Percentiles rank a stretch among this genome's conserved stretches.
phyloP scores from a whole-genome alignment of 2,113 vertebrate species.

The Monarcha castaneiventris region DNA sequence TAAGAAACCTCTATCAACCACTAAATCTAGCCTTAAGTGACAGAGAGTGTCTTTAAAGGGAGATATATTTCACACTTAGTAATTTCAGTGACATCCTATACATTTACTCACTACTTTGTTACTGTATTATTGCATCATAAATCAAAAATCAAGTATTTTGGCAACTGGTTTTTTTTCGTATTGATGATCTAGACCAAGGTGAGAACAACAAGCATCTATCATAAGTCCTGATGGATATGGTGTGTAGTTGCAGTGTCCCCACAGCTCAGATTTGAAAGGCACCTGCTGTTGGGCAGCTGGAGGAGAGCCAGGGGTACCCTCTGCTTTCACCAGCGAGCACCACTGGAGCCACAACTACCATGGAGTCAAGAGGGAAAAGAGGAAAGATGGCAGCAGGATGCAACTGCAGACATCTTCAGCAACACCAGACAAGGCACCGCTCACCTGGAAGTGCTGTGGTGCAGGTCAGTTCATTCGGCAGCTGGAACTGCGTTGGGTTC shows the following conservation, averaged over 20 bases:
- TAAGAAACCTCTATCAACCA: background rate
- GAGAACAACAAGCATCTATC: background rate
- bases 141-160: background rate
- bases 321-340: background rate
- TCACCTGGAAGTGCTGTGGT: slow-evolving; percentile 97
- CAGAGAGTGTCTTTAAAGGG: background rate
- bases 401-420: background rate
- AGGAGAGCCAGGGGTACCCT: background rate
- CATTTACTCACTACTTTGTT: background rate
- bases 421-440: background rate
- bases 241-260: background rate
- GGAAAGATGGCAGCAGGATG: background rate
- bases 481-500: slow-evolving; percentile 97
- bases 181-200: background rate
- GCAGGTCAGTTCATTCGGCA: slow-evolving; percentile 96
- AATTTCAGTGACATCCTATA: background rate
- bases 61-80: background rate
- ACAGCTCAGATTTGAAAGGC: background rate
- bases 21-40: background rate
- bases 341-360: background rate
- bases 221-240: background rate
- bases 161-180: background rate
- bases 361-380: background rate
- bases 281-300: background rate
- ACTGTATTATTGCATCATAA: background rate